Conservation (phyloP, 2,113 vertebrate species). For the Mungos mungo region DNA sequence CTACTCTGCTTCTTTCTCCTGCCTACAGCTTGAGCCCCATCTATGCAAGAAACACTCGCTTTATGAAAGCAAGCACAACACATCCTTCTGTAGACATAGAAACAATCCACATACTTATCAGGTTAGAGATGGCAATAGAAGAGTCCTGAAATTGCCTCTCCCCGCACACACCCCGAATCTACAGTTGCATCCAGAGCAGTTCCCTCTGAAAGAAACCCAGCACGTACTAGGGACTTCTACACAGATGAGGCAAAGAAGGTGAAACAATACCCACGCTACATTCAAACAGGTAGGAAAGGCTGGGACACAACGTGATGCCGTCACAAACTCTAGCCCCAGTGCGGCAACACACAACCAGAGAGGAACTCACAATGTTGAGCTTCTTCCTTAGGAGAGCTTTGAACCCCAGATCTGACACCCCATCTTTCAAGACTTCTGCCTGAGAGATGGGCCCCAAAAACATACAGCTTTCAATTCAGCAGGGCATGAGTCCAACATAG, state of each 20-base stretch:
- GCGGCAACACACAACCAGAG: background rate
- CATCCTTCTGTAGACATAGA: background rate
- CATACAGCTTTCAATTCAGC: background rate
- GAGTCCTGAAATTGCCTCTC: background rate
- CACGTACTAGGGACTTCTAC: background rate
- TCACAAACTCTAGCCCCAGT: background rate
- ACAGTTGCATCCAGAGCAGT: background rate
- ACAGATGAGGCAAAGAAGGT: no score
- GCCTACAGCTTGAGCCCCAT: background rate
- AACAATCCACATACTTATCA: background rate
- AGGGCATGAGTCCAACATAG: background rate
- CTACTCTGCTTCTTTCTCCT: background rate
- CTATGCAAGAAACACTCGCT: background rate
- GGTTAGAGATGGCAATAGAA: background rate
- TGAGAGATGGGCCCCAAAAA: background rate
- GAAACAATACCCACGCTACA: background rate
- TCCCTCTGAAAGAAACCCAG: background rate
- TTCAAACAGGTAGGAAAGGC: background rate
- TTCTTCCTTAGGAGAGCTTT: background rate
- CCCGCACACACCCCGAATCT: background rate
- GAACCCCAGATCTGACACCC: background rate
- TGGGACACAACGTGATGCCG: background rate
- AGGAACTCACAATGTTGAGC: background rate
- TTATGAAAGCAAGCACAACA: background rate
- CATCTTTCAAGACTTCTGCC: background rate